Evolutionary conservation across 2,113 vertebrate genomes (phyloP).

Genomic region (Muscicapa adusta): DNA sequence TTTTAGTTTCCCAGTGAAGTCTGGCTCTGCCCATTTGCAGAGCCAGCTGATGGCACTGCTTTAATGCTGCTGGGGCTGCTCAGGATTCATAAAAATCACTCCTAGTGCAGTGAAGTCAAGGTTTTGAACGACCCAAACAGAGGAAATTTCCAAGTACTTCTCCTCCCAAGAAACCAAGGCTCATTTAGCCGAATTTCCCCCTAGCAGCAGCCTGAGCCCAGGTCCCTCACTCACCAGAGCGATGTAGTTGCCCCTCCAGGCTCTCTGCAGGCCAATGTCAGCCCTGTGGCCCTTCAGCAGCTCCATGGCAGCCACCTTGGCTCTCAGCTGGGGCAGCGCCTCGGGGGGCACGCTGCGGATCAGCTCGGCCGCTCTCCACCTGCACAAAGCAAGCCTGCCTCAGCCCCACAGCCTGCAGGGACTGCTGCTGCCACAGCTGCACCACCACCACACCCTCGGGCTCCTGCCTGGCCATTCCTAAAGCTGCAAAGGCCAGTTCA

Average conservation of each 20-base stretch:
- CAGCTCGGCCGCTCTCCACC: slow-evolving; percentile 91
- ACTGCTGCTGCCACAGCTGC: not conserved
- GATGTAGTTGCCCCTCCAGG: slow-evolving; percentile 95
- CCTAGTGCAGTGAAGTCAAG: not conserved
- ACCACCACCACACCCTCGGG: not conserved
- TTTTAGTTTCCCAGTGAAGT: not conserved
- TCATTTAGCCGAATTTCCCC: not conserved
- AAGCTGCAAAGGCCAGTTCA: not conserved
- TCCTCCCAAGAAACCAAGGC: not conserved
- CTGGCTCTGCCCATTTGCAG: not conserved
- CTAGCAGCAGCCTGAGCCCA: not conserved
- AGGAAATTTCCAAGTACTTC: not conserved
- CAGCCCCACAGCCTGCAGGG: not conserved
- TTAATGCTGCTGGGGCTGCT: not conserved
- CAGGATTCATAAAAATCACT: not conserved
- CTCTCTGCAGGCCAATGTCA: slow-evolving; percentile 88
- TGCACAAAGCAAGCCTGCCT: slow-evolving; percentile 14
- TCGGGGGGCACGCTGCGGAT: slow-evolving; percentile 88
- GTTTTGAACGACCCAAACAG: not conserved
- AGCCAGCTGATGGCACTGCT: not conserved
- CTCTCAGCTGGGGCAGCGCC: slow-evolving; percentile 85
- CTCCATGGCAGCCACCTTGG: slow-evolving; percentile 91
- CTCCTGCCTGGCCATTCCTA: not conserved
- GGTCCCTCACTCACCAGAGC: slow-evolving; percentile 68
- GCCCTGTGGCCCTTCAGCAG: slow-evolving; percentile 88